Percentiles rank a stretch among this genome's conserved stretches.
These are phyloP conservation scores for Dastarcus helophoroides DNA, from an alignment of 2,888 invertebrate genomes.

Conservation along the genomic window DNA sequence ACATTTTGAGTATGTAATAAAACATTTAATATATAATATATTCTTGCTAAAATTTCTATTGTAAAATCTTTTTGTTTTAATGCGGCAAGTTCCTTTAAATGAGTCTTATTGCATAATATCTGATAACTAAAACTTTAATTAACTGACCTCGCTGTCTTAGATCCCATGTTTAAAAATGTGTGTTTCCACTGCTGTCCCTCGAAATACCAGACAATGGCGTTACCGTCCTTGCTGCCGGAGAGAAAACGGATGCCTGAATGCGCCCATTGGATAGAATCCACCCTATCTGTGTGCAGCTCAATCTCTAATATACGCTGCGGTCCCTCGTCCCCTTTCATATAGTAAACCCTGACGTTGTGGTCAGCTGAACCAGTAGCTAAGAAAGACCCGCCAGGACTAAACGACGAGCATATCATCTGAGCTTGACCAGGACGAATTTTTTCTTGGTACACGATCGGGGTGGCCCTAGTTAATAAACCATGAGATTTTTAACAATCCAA, in stretches of 20 bases:
- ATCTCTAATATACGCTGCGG: constrained; percentile 67
- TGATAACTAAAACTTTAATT: too few species aligned
- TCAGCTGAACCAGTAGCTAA: constrained; percentile 92
- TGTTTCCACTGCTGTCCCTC: constrained; percentile 84
- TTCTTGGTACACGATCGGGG: constrained; percentile 86
- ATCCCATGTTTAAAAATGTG: constrained; percentile 58
- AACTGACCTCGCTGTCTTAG: constrained; percentile 46
- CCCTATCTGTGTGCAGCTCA: constrained; percentile 78
- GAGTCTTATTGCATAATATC: too few species aligned
- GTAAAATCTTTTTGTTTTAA: too few species aligned
- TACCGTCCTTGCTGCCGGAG: constrained; percentile 92
- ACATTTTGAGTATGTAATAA: too few species aligned
- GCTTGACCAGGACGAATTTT: constrained; percentile 86
- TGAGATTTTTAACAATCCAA: not conserved
- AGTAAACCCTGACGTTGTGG: constrained; percentile 86
- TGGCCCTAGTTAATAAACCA: constrained; percentile 45
- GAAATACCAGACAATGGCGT: constrained; percentile 86
- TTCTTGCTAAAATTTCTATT: too few species aligned
- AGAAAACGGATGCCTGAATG: constrained; percentile 79
- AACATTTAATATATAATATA: too few species aligned
- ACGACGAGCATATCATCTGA: constrained; percentile 90
- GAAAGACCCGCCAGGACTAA: constrained; percentile 79
- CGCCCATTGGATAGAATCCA: constrained; percentile 94
- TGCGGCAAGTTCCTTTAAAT: too few species aligned
- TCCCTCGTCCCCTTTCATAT: constrained; percentile 62